Percentiles rank a stretch among this genome's conserved stretches.
Evolutionary conservation across 2,888 invertebrate genomes (phyloP).

Genomic region (Dolomedes plantarius): DNA sequence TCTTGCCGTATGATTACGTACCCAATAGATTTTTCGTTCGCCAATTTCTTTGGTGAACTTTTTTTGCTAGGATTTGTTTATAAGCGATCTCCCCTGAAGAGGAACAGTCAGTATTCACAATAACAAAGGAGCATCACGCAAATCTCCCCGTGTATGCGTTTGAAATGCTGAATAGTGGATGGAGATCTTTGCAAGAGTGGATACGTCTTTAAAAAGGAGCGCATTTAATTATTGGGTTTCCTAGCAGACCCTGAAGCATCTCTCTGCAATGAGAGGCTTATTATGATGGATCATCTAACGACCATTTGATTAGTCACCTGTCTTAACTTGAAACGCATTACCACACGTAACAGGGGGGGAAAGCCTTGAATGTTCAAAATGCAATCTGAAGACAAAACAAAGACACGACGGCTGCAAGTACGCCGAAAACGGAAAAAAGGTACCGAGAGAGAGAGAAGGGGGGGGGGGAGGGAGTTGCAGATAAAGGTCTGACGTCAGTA

Average conservation of each 20-base stretch:
- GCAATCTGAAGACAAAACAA: constrained; percentile 28
- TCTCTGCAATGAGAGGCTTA: constrained; percentile 32
- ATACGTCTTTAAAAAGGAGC: constrained; percentile 18
- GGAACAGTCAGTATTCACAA: too few relatives aligned
- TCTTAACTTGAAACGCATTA: constrained; percentile 47
- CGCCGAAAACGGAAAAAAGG: not conserved
- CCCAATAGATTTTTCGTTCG: too few relatives aligned
- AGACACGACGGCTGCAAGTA: constrained; percentile 10
- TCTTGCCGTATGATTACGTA: too few relatives aligned
- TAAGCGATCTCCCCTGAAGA: too few relatives aligned
- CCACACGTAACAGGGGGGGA: constrained; percentile 23
- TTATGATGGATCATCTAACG: constrained; percentile 54
- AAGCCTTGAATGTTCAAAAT: not conserved
- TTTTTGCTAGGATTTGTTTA: too few relatives aligned
- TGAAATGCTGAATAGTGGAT: too few relatives aligned
- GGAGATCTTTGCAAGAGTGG: not conserved
- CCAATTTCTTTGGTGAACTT: too few relatives aligned
- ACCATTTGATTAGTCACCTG: constrained; percentile 55
- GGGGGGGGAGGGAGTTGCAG: not conserved
- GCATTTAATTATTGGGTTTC: constrained; percentile 53
- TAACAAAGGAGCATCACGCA: too few relatives aligned
- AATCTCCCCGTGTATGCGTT: too few relatives aligned
- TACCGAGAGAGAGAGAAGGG: constrained; percentile 5
- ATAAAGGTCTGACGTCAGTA: constrained; percentile 40
- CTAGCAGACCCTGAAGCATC: constrained; percentile 19